Evolutionary conservation across 30 jellyfish, hydroid and myxozoan species (phyloP).

Genomic region (Sanderia malayensis): DNA sequence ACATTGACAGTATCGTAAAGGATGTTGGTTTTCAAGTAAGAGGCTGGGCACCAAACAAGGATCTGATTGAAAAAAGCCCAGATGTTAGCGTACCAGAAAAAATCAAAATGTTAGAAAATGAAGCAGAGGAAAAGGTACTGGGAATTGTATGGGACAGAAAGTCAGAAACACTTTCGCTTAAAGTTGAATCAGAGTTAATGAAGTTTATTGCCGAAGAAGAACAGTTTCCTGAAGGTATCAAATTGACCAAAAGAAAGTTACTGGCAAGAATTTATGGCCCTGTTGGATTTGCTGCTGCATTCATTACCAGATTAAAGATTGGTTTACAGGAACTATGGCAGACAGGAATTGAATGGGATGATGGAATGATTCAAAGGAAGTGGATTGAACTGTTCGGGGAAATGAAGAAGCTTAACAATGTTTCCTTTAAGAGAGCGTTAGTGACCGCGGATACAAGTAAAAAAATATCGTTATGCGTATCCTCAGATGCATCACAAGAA

Average conservation of each 20-base stretch:
- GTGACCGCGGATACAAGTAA: neutral
- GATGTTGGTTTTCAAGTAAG: conserved; percentile 47
- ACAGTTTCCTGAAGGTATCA: neutral
- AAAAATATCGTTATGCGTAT: neutral
- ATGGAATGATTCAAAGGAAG: conserved; percentile 3
- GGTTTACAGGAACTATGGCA: conserved; percentile 43
- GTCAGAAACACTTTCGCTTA: conserved; percentile 10
- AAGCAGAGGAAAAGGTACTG: conserved; percentile 40
- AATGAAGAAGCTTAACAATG: neutral
- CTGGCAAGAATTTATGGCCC: conserved; percentile 18
- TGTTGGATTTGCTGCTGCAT: neutral
- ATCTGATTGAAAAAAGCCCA: neutral
- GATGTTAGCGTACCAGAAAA: neutral
- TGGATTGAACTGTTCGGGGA: conserved; percentile 32
- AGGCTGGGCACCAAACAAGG: conserved; percentile 34
- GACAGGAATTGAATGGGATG: conserved; percentile 59
- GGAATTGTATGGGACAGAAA: conserved; percentile 37
- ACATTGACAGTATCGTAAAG: conserved; percentile 29
- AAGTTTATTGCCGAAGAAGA: conserved; percentile 7
- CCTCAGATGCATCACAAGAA: neutral
- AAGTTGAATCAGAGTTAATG: conserved; percentile 10
- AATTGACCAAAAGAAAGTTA: conserved; percentile 14
- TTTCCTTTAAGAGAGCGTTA: neutral
- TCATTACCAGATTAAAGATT: conserved; percentile 38
- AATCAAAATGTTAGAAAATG: conserved; percentile 14